Base-by-base conservation (phyloP, 2,888 invertebrate genomes). In the Stratiomys singularior region DNA sequence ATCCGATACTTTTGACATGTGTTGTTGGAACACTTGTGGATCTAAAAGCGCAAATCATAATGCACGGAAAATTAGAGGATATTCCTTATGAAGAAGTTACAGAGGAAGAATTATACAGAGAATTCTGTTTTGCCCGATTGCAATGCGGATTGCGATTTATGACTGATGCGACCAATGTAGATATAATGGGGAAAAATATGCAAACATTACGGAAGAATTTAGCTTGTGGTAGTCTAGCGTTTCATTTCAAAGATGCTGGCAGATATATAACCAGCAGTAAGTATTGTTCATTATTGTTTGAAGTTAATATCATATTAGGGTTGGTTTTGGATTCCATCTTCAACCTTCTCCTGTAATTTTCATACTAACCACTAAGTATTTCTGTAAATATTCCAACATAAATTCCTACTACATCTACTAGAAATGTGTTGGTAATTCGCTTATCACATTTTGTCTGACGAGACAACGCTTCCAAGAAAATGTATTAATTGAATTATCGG, bases 141-240 rank as follows among this genome's bases (percentile, higher is more conserved):
- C 90, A 90, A 83, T 92, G 93, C 56, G 89, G 90, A 71, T 84
- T 94, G 78, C 91, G 91, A 18, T 84, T 94, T 21, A 89, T 89
- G 78, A 91, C 92, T 82, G 91, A 92, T 82, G 89, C 90, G 76
- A 18, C 5, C 9, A 83, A 89, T 63, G 88, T 89, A 3, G 85
- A 88, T 71, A 83, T 87, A 7, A 90, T 94, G 28, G 90, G 91
- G 81, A 91, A 91, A 81, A 89, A 91, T 76, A 89, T 93, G 84
- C 89, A 90, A 82, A 86, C 85, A 76, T 88, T 93, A 81, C 89
- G 93, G 74, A 93, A 93, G 88, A 91, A 91, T 88, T 90, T 94
- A 82, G 92, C 93, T 37, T 91, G 92, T 78, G 94, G 94, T 1
- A 92, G 91, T 84, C 90, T 93, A 44, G 92, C 92, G 76, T 94